Evolutionary conservation across 2,797 vertebrate species (phyloP), one percentile per base, ranked within the genome.

Genomic region (Sebastes steindachneri): DNA sequence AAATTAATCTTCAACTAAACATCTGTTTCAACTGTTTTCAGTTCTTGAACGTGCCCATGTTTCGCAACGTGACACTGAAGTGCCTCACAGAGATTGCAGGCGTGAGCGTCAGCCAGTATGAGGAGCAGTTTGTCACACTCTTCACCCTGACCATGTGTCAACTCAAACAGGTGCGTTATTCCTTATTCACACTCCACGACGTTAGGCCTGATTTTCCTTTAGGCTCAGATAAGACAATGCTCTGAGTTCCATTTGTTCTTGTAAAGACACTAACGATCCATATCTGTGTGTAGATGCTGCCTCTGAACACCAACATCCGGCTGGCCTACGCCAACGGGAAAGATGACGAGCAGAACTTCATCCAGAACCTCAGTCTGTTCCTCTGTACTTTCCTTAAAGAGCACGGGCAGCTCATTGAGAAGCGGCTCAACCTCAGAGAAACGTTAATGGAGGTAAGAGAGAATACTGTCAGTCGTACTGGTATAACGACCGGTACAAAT

Each of bases 111-210:
- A 98, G 97, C 91, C 98, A 99, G 80, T 99, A 99, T 5, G 98
- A 99, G 91, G 98, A 99, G 86, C 98, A 99, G 75, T 99, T 99
- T 74, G 97, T 99, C 90, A 98, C 96, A 0, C 96, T 99, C 58
- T 99, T 99, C 92, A 99, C 98, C 2, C 94, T 99, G 90, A 99
- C 98, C 77, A 99, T 99, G 98, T 98, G 98, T 96, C 98, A 99
- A 89, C 96, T 99, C 69, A 99, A 99, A 92, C 97, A 99, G 97
- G 98, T 98, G 25, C 6, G 71, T 28, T 26, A 19, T 48, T 19
- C 45, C 1, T 19, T 48, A 0, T 48, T 48, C 45, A 9, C 17
- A 19, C 45, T 48, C 7, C 17, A 19, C 3, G 0, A 9, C 45
- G 0, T 48, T 48, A 48, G 7, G 0, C 17, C 45, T 8, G 17